These are phyloP conservation scores for Coranthus polyacanthus DNA, from an alignment of 2,797 vertebrate species.

Conservation along the genomic window DNA sequence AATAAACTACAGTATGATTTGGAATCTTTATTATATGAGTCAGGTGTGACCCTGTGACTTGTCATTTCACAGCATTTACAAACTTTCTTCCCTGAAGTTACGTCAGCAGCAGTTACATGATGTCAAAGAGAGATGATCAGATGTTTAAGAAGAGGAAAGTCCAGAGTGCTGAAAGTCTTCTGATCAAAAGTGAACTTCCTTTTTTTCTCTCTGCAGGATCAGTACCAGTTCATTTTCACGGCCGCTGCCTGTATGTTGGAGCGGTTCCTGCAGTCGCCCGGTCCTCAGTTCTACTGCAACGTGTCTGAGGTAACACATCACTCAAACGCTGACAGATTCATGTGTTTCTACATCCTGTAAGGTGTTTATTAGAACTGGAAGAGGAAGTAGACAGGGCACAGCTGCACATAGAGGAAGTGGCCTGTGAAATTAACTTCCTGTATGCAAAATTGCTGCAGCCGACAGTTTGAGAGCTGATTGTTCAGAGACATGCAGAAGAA, in stretches of 20 bases:
- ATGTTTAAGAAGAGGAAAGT: too few relatives aligned
- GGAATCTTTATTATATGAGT: too few relatives aligned
- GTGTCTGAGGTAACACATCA: constrained; percentile 1
- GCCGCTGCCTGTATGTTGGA: constrained; percentile 22
- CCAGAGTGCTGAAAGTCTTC: too few relatives aligned
- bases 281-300: background rate
- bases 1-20: too few relatives aligned
- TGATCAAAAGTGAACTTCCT: background rate
- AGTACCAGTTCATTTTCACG: constrained; percentile 66
- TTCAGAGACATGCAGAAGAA: background rate
- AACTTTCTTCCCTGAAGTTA: too few relatives aligned
- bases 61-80: too few relatives aligned
- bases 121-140: too few relatives aligned
- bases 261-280: background rate
- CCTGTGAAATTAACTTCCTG: constrained; percentile 24
- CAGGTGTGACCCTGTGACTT: too few relatives aligned
- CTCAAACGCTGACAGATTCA: background rate
- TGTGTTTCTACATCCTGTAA: background rate
- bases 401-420: constrained; percentile 55
- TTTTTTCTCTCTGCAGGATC: constrained; percentile 46
- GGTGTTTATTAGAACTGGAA: background rate
- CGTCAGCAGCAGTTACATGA: too few relatives aligned
- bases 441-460: constrained; percentile 36
- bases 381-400: constrained; percentile 26
- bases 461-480: background rate